Conservation (phyloP, 2,888 invertebrate genomes). For the Hirtodrosophila histrioides region DNA sequence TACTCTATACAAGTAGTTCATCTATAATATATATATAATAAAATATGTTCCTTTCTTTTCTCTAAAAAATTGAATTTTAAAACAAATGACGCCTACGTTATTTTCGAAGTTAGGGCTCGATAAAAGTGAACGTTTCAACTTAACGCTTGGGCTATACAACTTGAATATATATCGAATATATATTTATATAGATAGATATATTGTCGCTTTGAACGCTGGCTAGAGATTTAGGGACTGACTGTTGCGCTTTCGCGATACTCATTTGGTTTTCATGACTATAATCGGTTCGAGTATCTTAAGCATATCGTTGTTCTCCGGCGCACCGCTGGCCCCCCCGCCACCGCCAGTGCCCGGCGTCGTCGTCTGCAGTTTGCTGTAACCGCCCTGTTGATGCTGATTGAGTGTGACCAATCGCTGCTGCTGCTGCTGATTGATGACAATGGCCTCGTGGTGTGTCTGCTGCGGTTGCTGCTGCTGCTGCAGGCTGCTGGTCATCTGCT, state of each 20-base stretch:
- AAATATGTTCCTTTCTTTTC: too few relatives aligned
- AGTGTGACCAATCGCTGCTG: conserved; percentile 73
- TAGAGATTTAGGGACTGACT: conserved; percentile 41
- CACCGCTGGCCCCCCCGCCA: conserved; percentile 36
- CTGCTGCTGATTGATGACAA: conserved; percentile 69
- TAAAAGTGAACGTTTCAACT: too few relatives aligned
- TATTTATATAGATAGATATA: not conserved
- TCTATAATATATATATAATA: too few relatives aligned
- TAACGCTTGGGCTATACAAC: too few relatives aligned
- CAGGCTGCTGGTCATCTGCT: conserved; percentile 55
- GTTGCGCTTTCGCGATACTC: conserved; percentile 70
- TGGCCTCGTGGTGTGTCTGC: conserved; percentile 71
- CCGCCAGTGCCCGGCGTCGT: conserved; percentile 35
- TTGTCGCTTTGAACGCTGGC: conserved; percentile 2
- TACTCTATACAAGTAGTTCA: too few relatives aligned
- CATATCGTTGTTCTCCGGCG: conserved; percentile 83
- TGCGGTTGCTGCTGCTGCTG: conserved; percentile 55
- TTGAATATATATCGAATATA: not conserved
- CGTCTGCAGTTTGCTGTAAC: conserved; percentile 60
- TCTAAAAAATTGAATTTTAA: too few relatives aligned
- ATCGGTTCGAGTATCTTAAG: conserved; percentile 84
- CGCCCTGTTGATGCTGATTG: conserved; percentile 67
- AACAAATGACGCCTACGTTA: too few relatives aligned
- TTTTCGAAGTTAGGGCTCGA: too few relatives aligned
- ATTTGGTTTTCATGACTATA: conserved; percentile 85